phyloP scores from a whole-genome alignment of 1,140 invertebrate species.

The Pogonognathellus flavescens region DNA sequence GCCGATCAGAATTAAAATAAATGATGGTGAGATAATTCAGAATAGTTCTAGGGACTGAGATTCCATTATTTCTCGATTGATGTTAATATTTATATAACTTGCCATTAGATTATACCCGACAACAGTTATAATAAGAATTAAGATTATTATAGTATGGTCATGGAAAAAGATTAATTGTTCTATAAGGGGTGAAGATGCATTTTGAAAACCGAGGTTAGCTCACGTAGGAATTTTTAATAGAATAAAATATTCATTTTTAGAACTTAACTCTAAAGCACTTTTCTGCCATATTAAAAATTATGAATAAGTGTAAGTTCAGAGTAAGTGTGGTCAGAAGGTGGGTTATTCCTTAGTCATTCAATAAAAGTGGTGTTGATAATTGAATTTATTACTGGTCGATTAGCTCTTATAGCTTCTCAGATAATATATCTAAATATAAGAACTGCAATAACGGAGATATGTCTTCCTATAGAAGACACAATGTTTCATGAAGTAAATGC shows the following conservation, averaged over 20 bases:
- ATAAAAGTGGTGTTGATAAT: conserved; percentile 72
- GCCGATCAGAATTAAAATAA: conserved; percentile 78
- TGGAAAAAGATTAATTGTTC: conserved; percentile 76
- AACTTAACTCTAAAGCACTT: conserved; percentile 75
- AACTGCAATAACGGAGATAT: conserved; percentile 74
- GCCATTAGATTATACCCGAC: conserved; percentile 68
- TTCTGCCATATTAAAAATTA: conserved; percentile 74
- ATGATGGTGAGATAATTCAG: conserved; percentile 75
- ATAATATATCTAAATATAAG: conserved; percentile 75
- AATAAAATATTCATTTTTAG: conserved; percentile 72
- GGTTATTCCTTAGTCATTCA: conserved; percentile 75
- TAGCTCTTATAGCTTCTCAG: conserved; percentile 70
- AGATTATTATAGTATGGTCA: conserved; percentile 74
- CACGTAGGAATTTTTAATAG: conserved; percentile 71
- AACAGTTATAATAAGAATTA: conserved; percentile 70
- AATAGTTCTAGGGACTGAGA: conserved; percentile 76
- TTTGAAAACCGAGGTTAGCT: conserved; percentile 74
- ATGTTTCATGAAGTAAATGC: conserved; percentile 76
- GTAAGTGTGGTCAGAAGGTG: conserved; percentile 74
- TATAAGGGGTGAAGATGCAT: conserved; percentile 74
- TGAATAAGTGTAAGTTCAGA: conserved; percentile 73
- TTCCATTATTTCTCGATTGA: conserved; percentile 70
- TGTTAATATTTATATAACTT: conserved; percentile 68
- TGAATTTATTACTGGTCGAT: conserved; percentile 70
- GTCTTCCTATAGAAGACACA: conserved; percentile 76